Evolutionary conservation across 2,888 invertebrate genomes (phyloP).

Genomic region (Ornithoptera alexandrae): DNA sequence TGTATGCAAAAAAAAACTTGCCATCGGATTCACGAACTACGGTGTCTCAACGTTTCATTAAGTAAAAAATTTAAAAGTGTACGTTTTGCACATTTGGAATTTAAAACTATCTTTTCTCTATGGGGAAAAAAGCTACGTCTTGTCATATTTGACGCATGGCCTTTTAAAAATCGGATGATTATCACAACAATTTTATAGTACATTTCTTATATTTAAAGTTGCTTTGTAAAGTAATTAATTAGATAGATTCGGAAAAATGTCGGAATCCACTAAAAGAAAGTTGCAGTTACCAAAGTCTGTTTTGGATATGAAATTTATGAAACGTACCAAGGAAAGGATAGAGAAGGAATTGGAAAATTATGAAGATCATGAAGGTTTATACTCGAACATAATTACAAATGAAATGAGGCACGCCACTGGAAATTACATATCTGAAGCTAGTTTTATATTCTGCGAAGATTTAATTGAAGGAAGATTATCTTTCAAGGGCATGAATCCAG

Average conservation of each 20-base stretch:
- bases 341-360: conserved; percentile 81
- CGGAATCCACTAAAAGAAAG: conserved; percentile 54
- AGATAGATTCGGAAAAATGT: conserved; percentile 34
- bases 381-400: conserved; percentile 85
- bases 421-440: conserved; percentile 85
- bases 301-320: conserved; percentile 91
- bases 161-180: too few relatives aligned
- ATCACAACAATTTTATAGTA: too few relatives aligned
- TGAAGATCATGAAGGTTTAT: conserved; percentile 81
- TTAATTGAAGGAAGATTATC: conserved; percentile 92
- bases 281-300: conserved; percentile 84
- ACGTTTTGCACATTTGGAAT: too few relatives aligned
- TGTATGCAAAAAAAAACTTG: too few relatives aligned
- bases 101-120: too few relatives aligned
- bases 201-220: not conserved
- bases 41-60: too few relatives aligned
- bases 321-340: conserved; percentile 84
- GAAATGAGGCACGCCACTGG: conserved; percentile 84
- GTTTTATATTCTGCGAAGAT: conserved; percentile 88
- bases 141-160: too few relatives aligned
- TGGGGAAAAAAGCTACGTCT: too few relatives aligned
- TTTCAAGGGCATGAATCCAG: conserved; percentile 95
- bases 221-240: not conserved
- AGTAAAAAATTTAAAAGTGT: too few relatives aligned
- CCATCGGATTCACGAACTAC: too few relatives aligned